phyloP scores from a whole-genome alignment of 2,888 invertebrate species.

The Laspeyria flexula region DNA sequence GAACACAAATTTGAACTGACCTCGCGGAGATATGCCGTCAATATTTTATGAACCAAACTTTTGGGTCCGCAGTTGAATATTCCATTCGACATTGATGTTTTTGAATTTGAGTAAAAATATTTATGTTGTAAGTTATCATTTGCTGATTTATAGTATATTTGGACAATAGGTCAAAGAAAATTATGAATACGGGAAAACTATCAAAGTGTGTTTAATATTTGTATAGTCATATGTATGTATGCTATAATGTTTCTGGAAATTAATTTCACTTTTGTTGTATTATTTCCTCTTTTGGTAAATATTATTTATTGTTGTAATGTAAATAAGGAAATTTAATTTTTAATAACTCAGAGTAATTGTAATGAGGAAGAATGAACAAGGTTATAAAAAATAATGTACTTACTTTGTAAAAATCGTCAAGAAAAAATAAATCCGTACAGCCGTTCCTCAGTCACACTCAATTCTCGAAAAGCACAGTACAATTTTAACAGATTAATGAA shows the following conservation, averaged over 20 bases:
- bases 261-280: too few species aligned
- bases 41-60: conserved; percentile 63
- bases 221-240: too few species aligned
- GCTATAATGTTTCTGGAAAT: too few species aligned
- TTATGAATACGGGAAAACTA: too few species aligned
- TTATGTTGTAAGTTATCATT: conserved; percentile 4
- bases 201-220: too few species aligned
- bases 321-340: not conserved
- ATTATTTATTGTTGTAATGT: too few species aligned
- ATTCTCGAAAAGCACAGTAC: conserved; percentile 53
- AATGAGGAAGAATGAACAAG: not conserved
- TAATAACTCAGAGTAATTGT: not conserved
- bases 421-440: conserved; percentile 49
- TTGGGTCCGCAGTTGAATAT: conserved; percentile 59
- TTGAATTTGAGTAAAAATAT: conserved; percentile 19
- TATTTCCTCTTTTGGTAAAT: too few species aligned
- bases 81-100: conserved; percentile 41
- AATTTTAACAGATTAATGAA: conserved; percentile 58
- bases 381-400: conserved; percentile 28
- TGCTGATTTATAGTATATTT: not conserved
- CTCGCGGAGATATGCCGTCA: conserved; percentile 50
- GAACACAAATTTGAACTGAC: conserved; percentile 43
- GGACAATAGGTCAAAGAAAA: too few species aligned
- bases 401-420: conserved; percentile 42
- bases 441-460: conserved; percentile 52